Percentiles rank a stretch among this genome's conserved stretches.
phyloP scores from a whole-genome alignment of 1,140 invertebrate species.

The Teleopsis dalmanni region DNA sequence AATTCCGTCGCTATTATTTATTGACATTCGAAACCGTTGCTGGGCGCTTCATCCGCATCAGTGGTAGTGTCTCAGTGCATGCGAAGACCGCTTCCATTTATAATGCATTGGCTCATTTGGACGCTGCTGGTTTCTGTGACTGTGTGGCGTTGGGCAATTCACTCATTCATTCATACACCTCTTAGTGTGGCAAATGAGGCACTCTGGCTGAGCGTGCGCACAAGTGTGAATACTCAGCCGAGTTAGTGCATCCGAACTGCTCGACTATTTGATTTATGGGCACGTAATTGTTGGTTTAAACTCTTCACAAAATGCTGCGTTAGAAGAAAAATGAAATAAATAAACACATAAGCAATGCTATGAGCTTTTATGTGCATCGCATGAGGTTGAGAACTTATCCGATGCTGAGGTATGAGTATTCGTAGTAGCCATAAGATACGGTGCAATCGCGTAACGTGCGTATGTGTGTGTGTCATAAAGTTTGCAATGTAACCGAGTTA shows the following conservation, averaged over 20 bases:
- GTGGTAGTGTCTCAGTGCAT: neutral
- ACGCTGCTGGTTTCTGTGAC: no score
- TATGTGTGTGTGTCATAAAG: no score
- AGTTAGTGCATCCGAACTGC: slow-evolving; percentile 15
- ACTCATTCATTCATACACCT: slow-evolving; percentile 4
- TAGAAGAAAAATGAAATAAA: no score
- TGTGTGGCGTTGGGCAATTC: no score
- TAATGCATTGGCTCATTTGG: no score
- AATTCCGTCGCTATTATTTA: slow-evolving; percentile 41
- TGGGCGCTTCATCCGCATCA: neutral
- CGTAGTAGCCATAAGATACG: no score
- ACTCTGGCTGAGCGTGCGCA: neutral
- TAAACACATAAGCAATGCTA: no score
- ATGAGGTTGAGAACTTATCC: no score
- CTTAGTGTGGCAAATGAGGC: neutral
- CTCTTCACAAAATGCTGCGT: slow-evolving; percentile 30
- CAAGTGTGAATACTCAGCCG: neutral
- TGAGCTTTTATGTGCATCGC: no score
- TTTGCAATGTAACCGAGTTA: no score
- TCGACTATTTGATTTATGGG: slow-evolving; percentile 43
- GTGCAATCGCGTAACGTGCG: no score
- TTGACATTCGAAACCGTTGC: slow-evolving; percentile 43
- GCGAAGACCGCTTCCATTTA: neutral
- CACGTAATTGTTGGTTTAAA: slow-evolving; percentile 45
- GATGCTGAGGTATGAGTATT: no score